Base-by-base conservation (phyloP, 2,888 invertebrate genomes). In the Helobdella robusta region DNA sequence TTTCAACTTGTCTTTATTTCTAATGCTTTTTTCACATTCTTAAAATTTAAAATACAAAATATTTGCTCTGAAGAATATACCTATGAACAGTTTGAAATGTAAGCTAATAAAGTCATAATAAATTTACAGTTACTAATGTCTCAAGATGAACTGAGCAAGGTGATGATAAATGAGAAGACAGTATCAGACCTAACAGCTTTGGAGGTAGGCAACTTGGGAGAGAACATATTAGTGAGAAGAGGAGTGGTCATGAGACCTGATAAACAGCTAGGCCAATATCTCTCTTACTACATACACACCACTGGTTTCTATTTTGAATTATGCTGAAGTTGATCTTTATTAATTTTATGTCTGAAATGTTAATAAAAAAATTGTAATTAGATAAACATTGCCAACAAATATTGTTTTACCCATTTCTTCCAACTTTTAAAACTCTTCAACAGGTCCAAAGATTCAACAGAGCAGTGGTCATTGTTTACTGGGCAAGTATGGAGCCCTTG, bases 131-230 rank as follows among this genome's bases (percentile, higher is more conserved):
- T n/a, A n/a, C n/a, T n/a, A n/a, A n/a, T n/a, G n/a, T n/a, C n/a
- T n/a, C n/a, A n/a, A 18, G 23, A 35, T 15, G 63, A 65, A 11
- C 46, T 65, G 25, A 68, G 63, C 50, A 76, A 32, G 11, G 28
- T 65, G 35, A 56, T 11, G 15, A 11, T 34, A 8, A 48, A 75
- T 23, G 87, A 87, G 0, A 88, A 87, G 76, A 83, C 84, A 1
- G 78, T 94, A 18, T 85, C 85, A 0, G 92, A 95, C 81, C 84
- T 87, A 72, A 81, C 91, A 64, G 93, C 91, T 0, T 78, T 92
- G 66, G 84, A 87, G 64, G 91, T 95, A 73, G 93, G 93, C 2
- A 84, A 84, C 64, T 84, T 95, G 4, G 93, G 94, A 0, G 95
- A 95, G 81, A 95, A 95, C 80, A 88, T 94, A 50, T 81, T 84